Percentiles rank a stretch among this genome's conserved stretches.
Evolutionary conservation across 2,113 vertebrate species (phyloP).

Genomic region (Ia io): DNA sequence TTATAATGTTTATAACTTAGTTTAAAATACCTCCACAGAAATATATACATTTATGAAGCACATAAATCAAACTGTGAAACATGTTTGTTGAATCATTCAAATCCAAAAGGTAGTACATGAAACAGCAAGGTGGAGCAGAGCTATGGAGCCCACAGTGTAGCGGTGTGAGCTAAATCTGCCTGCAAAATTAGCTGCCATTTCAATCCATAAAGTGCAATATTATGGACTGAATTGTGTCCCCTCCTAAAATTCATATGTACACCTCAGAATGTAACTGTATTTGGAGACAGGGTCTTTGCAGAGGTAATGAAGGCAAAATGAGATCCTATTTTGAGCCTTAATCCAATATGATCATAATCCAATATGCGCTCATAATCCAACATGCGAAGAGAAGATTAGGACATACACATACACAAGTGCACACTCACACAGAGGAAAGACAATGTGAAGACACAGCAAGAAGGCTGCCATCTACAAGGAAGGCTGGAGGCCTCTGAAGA

Average conservation of each 20-base stretch:
- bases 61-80: not conserved
- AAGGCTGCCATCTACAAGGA: not conserved
- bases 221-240: not conserved
- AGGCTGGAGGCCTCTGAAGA: not conserved
- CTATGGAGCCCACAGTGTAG: fast-evolving
- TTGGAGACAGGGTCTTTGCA: not conserved
- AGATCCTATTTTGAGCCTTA: not conserved
- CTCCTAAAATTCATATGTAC: not conserved
- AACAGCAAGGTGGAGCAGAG: not conserved
- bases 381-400: not conserved
- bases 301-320: not conserved
- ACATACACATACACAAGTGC: not conserved
- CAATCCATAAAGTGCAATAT: not conserved
- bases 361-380: too few relatives aligned
- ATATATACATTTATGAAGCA: not conserved
- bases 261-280: not conserved
- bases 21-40: not conserved
- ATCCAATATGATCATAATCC: not conserved
- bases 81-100: not conserved
- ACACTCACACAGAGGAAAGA: not conserved
- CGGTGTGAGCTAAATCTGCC: fast-evolving
- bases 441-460: not conserved
- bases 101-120: not conserved
- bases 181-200: not conserved
- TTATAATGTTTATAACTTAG: not conserved